These are phyloP conservation scores for Trichechus manatus DNA, from an alignment of 2,113 vertebrate genomes.

Conservation along the genomic window DNA sequence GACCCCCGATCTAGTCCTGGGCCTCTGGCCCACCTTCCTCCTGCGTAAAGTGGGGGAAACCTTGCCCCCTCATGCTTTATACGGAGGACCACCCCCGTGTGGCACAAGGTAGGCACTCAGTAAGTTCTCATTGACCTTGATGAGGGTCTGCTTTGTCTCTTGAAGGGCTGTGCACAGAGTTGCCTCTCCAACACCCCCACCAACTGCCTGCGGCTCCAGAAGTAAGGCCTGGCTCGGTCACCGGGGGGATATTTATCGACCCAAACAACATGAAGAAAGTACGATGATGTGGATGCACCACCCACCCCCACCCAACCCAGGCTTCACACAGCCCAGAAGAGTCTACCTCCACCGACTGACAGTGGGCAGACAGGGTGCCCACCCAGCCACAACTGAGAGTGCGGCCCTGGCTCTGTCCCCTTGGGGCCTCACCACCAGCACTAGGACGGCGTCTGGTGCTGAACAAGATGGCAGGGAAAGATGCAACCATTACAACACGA, in stretches of 20 bases:
- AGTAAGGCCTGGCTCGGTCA: background rate
- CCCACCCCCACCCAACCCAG: background rate
- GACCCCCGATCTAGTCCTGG: background rate
- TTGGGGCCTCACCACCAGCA: background rate
- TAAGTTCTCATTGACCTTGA: background rate
- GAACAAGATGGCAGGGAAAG: background rate
- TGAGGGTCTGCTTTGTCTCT: background rate
- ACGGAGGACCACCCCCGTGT: background rate
- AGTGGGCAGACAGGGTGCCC: background rate
- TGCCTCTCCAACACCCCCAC: background rate
- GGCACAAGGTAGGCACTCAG: too few species aligned
- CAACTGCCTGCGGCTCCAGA: too few species aligned
- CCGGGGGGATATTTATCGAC: too few species aligned
- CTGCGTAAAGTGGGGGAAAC: too few species aligned
- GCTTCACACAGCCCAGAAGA: background rate
- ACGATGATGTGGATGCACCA: accelerated
- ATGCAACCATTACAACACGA: too few species aligned
- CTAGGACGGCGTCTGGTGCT: background rate
- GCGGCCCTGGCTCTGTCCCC: background rate
- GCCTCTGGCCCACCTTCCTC: background rate
- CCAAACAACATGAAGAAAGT: background rate
- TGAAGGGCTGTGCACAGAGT: background rate
- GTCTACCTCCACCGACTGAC: background rate
- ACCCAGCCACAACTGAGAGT: background rate
- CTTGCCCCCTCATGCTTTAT: too few species aligned